These are phyloP conservation scores for Adelphocoris suturalis DNA, from an alignment of 2,888 invertebrate genomes.

Conservation along the genomic window DNA sequence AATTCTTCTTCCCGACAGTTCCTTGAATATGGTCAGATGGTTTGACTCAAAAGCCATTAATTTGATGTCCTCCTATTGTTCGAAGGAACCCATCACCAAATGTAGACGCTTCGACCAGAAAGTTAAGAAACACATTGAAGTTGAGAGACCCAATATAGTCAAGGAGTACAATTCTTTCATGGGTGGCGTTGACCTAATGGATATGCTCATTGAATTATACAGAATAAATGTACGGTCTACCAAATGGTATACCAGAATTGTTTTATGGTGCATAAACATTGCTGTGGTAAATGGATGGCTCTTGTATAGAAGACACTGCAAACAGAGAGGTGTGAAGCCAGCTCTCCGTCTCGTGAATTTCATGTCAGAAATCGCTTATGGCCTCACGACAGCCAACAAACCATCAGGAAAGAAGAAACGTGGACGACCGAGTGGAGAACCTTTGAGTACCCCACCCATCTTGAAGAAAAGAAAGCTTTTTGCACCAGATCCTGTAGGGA, in stretches of 20 bases:
- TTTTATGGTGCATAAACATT: conserved; percentile 75
- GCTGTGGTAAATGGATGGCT: conserved; percentile 75
- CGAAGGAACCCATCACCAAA: conserved; percentile 75
- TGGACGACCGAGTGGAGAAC: conserved; percentile 56
- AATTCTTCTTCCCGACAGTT: conserved; percentile 50
- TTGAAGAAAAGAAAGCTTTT: conserved; percentile 35
- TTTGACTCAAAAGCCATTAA: conserved; percentile 76
- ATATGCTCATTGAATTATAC: conserved; percentile 77
- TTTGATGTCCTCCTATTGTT: conserved; percentile 76
- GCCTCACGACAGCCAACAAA: conserved; percentile 51
- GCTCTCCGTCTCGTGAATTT: background rate
- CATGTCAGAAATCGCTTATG: conserved; percentile 26
- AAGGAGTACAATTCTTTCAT: conserved; percentile 75
- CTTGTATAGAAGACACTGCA: conserved; percentile 69
- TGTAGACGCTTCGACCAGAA: conserved; percentile 76
- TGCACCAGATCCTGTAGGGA: conserved; percentile 29
- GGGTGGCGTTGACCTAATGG: conserved; percentile 76
- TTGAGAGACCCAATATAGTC: no score
- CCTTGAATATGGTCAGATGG: conserved; percentile 76
- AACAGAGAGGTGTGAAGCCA: conserved; percentile 45
- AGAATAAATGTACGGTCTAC: conserved; percentile 76
- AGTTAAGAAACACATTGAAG: no score
- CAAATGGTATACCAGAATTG: conserved; percentile 76
- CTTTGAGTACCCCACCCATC: background rate
- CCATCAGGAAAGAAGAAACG: conserved; percentile 28